phyloP scores from a whole-genome alignment of 2,113 vertebrate genomes.

The Rattus norvegicus region GRCr8 NC_086029.1:27402001-27402500 shows the following conservation, averaged over 20 bases:
- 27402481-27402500: constrained; percentile 22
- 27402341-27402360: neutral
- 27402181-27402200: too few relatives aligned
- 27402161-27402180: fast-evolving
- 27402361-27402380: neutral
- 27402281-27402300: neutral
- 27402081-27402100: neutral
- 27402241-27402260: neutral
- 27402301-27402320: neutral
- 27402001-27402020: neutral
- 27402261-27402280: neutral
- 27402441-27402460: neutral
- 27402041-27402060: neutral
- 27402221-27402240: fast-evolving
- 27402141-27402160: neutral
- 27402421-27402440: neutral
- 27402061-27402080: neutral
- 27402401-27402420: constrained; percentile 8
- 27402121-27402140: too few relatives aligned
- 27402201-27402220: neutral
- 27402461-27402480: neutral
- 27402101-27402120: neutral
- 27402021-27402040: neutral
- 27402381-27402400: neutral
- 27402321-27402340: neutral